Percentiles rank a stretch among this genome's conserved stretches.
Evolutionary conservation across 1,140 invertebrate genomes (phyloP).

Genomic region (Sesamia nonagrioides): DNA sequence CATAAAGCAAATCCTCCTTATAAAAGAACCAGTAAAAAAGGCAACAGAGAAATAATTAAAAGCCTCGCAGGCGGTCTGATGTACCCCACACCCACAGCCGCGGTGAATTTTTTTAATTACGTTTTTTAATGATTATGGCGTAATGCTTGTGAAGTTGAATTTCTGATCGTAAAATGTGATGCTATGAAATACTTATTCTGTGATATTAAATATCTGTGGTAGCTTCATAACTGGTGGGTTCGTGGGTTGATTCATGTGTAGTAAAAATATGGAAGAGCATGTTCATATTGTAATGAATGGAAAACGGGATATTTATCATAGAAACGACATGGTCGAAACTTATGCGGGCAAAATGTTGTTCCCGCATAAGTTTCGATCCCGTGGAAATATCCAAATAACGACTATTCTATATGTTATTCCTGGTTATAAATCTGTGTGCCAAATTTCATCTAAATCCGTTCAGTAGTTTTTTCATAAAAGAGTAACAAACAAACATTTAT

Average conservation of each 20-base stretch:
- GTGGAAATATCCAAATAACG: too few species aligned
- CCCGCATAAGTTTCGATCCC: too few species aligned
- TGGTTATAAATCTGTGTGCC: too few species aligned
- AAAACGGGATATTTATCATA: too few species aligned
- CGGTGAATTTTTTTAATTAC: constrained; percentile 43
- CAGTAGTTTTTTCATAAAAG: too few species aligned
- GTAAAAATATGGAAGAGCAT: too few species aligned
- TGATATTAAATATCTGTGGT: constrained; percentile 35
- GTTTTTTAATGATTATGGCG: constrained; percentile 25
- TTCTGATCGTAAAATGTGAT: constrained; percentile 25
- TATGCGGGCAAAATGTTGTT: too few species aligned
- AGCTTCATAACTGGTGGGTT: neutral
- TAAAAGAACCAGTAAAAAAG: constrained; percentile 39
- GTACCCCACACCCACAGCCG: neutral
- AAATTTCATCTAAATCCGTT: too few species aligned
- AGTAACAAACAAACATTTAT: too few species aligned
- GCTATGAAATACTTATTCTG: constrained; percentile 37
- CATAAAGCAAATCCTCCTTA: constrained; percentile 39
- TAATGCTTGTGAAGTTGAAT: constrained; percentile 17
- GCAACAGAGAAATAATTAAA: constrained; percentile 46
- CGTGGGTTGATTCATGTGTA: neutral
- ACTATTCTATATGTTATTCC: too few species aligned
- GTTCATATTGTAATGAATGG: too few species aligned
- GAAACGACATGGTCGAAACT: too few species aligned
- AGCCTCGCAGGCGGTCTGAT: constrained; percentile 32